Base-by-base conservation (phyloP, 2,797 vertebrate genomes). In the Typhlichthys subterraneus region DNA sequence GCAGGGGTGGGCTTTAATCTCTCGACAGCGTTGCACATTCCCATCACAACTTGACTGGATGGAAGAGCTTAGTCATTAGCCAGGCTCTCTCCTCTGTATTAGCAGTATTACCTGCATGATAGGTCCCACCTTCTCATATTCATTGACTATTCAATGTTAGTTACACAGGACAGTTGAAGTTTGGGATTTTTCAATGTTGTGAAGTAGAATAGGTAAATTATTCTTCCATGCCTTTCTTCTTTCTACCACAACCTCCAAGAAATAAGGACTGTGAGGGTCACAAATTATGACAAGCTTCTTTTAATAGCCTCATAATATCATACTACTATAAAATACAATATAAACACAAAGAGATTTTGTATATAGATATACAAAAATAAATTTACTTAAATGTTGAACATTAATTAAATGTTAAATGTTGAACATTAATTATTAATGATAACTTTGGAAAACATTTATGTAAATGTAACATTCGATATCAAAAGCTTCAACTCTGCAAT, bases 1-100 rank as follows among this genome's bases (percentile, higher is more conserved):
- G 70, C 66, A 63, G 60, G 55, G 66, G 42, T 12, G 3, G 31
- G 59, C 75, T 75, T 84, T 85, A 59, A 80, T 83, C 75, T 73
- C 8, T 33, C 15, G 0, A 15, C 45, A 61, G 17, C 62, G 63
- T 12, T 61, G 58, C 65, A 67, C 75, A 81, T 75, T 55, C 51
- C 63, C 47, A 47, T 77, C 58, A 52, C 65, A 69, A 72, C 46
- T 15, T 45, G 15, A 69, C 57, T 0, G 6, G 23, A 62, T 49
- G 33, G 42, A 56, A 65, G 42, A 42, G 19, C 10, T 7, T 14
- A 19, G 31, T 3, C 1, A 1, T 57, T 54, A 6, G 42, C 19
- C 50, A 63, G 1, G 13, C 31, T 42, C 60, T 53, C 52, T 33
- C 19, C 19, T 38, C 33, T 38, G 7, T 38, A 7, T 38, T 38